A percentile compares a stretch with the other conserved stretches of the same genome.
Conservation (phyloP, 2,797 vertebrate genomes). For the Huso huso region DNA sequence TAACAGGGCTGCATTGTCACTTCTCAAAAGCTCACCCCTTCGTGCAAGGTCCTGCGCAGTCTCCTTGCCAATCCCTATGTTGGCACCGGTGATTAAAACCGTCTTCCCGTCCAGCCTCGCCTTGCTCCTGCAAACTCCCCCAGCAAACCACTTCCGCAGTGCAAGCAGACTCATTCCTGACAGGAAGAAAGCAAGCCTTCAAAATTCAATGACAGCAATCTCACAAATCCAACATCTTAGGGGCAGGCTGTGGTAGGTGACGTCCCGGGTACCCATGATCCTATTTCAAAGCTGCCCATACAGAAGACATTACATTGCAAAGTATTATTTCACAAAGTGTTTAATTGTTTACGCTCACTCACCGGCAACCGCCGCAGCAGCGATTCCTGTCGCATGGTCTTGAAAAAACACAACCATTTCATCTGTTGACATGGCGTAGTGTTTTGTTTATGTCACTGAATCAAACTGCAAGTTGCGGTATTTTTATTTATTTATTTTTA, state of each 20-base stretch:
- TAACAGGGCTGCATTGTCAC: too few relatives aligned
- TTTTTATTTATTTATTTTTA: too few relatives aligned
- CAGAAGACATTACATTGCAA: too few relatives aligned
- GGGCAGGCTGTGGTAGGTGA: too few relatives aligned
- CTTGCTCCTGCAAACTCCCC: slow-evolving; percentile 48
- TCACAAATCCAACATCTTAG: too few relatives aligned
- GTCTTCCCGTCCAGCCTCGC: slow-evolving; percentile 56
- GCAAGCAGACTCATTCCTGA: slow-evolving; percentile 43
- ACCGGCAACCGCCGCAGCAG: slow-evolving; percentile 42
- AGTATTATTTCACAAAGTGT: too few relatives aligned
- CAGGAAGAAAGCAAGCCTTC: neutral
- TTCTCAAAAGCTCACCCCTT: slow-evolving; percentile 37
- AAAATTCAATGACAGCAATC: neutral
- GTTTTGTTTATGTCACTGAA: too few relatives aligned
- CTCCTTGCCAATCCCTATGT: slow-evolving; percentile 62
- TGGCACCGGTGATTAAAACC: slow-evolving; percentile 59
- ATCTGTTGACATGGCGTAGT: too few relatives aligned
- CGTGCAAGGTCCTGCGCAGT: slow-evolving; percentile 57
- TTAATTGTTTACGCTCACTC: slow-evolving; percentile 4
- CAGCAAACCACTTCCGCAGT: slow-evolving; percentile 51
- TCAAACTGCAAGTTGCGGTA: too few relatives aligned
- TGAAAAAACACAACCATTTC: slow-evolving; percentile 29
- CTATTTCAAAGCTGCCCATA: too few relatives aligned
- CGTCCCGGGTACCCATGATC: too few relatives aligned
- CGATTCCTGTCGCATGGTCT: slow-evolving; percentile 29